Evolutionary conservation across 2,888 invertebrate species (phyloP), one percentile per base, ranked within the genome.

Genomic region (Fragum fragum): DNA sequence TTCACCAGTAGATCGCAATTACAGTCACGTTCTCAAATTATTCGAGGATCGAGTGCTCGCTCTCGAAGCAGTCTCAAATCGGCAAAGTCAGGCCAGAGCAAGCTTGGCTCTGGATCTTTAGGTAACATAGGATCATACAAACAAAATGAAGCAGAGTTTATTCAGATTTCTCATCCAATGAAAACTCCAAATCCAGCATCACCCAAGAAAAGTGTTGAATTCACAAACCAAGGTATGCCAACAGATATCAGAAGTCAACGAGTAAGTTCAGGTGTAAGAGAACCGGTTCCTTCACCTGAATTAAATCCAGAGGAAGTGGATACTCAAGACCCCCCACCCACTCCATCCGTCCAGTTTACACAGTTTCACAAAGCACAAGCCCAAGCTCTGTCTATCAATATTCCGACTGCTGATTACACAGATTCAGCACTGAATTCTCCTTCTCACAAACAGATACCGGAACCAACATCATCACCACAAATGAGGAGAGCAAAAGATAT

Each of bases 151-250:
- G 87, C 91, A 28, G 89, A 91, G 73, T 92, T 85, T 77, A 92
- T 92, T 69, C 90, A 91, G 74, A 91, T 92, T 32, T 86, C 91
- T n/a, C 88, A 89, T 18, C 91, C 90, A 73, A 84, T 91, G 23
- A 89, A 87, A 72, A 86, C 85, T 75, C 90, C 85, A 6, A 85
- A 83, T 39, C 85, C 87, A 7, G 68, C 42, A 32, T 69, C 73
- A n/a, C 77, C 55, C 36, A 85, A 87, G 79, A 87, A 84, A 72
- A 69, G 74, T 3, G 59, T 83, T 14, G 83, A 83, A 6, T 88
- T 74, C 61, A 76, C 77, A 14, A 52, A 81, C 16, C 86, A 83
- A 53, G 59, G 63, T 52, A 66, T 66, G 66, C 26, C 66, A 23
- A 23, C 39, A 11, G 66, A 66, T 23, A 66, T 66, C 23, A 47